Evolutionary conservation across 2,888 invertebrate species (phyloP).

Genomic region (Chromoteleia sp.): DNA sequence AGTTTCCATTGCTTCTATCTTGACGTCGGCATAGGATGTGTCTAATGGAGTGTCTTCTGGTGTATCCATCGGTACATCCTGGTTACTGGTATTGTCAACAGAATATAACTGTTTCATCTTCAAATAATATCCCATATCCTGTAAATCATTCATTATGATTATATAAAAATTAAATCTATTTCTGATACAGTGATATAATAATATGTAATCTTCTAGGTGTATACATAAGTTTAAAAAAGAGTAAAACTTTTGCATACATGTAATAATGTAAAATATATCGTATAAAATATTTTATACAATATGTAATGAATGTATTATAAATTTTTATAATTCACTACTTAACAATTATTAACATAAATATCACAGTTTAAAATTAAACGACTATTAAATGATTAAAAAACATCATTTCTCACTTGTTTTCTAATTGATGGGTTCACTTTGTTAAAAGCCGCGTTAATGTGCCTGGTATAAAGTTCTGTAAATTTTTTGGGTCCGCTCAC

Average conservation of each 20-base stretch:
- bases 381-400: neutral
- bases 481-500: slow-evolving; percentile 86
- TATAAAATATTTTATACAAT: too few relatives aligned
- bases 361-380: too few relatives aligned
- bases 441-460: slow-evolving; percentile 91
- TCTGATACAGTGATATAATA: too few relatives aligned
- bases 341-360: too few relatives aligned
- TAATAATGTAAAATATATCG: too few relatives aligned
- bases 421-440: slow-evolving; percentile 95
- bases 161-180: too few relatives aligned
- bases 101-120: slow-evolving; percentile 87
- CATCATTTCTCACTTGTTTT: slow-evolving; percentile 86
- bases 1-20: slow-evolving; percentile 82
- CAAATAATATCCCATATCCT: slow-evolving; percentile 85
- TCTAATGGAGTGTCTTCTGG: slow-evolving; percentile 76
- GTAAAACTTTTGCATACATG: too few relatives aligned
- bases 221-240: too few relatives aligned
- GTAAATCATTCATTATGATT: slow-evolving; percentile 65
- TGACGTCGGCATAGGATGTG: slow-evolving; percentile 73
- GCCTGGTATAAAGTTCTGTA: slow-evolving; percentile 87
- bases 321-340: too few relatives aligned
- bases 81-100: slow-evolving; percentile 85
- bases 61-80: slow-evolving; percentile 86
- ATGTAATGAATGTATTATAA: too few relatives aligned
- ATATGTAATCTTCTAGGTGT: too few relatives aligned